Evolutionary conservation across 2,113 vertebrate genomes (phyloP).

Genomic region (Coptodon bakossiorum): DNA sequence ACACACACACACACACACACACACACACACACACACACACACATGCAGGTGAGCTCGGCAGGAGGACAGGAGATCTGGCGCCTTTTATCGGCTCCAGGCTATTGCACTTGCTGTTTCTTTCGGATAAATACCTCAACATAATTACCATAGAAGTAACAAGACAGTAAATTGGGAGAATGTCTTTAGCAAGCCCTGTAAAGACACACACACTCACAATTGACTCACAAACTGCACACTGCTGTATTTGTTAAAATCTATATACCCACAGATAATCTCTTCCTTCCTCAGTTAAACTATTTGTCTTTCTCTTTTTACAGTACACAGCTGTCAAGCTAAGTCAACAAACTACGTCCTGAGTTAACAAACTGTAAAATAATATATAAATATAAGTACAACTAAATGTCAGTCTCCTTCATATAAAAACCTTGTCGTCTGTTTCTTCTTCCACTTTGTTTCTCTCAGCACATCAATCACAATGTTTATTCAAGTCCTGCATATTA

Average conservation of each 20-base stretch:
- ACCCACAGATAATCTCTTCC: background rate
- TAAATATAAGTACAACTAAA: background rate
- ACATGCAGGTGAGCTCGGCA: background rate
- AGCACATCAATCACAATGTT: background rate
- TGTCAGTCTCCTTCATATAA: background rate
- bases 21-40: background rate
- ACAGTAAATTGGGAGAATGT: background rate
- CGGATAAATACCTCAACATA: background rate
- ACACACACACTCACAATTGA: background rate
- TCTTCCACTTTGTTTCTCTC: background rate
- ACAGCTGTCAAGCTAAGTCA: background rate
- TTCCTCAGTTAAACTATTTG: background rate
- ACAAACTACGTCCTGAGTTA: background rate
- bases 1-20: background rate
- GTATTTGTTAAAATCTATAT: background rate
- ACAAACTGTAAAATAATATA: background rate
- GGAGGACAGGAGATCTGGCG: background rate
- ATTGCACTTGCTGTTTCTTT: background rate
- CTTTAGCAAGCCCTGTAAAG: background rate
- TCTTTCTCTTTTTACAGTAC: background rate
- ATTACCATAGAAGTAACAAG: constrained; percentile 1
- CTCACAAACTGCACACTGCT: background rate
- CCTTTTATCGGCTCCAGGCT: constrained; percentile 3
- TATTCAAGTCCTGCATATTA: background rate
- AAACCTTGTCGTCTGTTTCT: background rate